Evolutionary conservation across 2,888 invertebrate genomes (phyloP), one percentile per base, ranked within the genome.

Genomic region (Lasioglossum vierecki): DNA sequence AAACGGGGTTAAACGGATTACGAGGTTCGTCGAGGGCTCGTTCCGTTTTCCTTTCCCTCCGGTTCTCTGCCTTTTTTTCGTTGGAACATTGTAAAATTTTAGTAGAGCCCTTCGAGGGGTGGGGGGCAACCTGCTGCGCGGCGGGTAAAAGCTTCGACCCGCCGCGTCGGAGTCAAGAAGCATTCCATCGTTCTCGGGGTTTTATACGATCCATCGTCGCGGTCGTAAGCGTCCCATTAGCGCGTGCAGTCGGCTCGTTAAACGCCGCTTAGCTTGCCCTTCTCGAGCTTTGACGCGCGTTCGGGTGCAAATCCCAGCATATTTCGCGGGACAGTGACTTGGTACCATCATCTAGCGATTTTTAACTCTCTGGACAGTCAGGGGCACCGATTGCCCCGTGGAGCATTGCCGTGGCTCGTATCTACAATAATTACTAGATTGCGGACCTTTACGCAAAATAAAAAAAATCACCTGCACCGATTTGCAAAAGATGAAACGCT

Each of bases 201-300:
- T 84, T 84, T 84, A 81, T 75, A 84, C 60, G 74, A 49, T n/a
- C 35, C 49, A 49, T 72, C 70, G 53, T n/a, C 46, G 39, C 3
- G 70, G 26, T 71, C 82, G 82, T 84, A 75, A 82, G 46, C 53
- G 82, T 18, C 5, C 77, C 81, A 70, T 82, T 79, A 79, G 18
- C 49, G 60, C 26, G 39, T 35, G 66, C 35, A 15, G 41, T 26
- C 11, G 15, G 18, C 73, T 79, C 79, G 73, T 79, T 79, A 79
- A 79, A 60, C 35, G 11, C 72, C 72, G 63, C 66, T 79, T 49
- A 63, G 49, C 79, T 30, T 66, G 8, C 66, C 18, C 26, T 60
- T 13, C 60, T 60, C 26, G 5, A 60, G n/a, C 26, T 60, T 60
- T 26, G 60, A 26, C 26, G 26, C 26, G 15, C 13, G 5, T 1